phyloP scores from a whole-genome alignment of 2,797 vertebrate species.

The Zalophus californianus region DNA sequence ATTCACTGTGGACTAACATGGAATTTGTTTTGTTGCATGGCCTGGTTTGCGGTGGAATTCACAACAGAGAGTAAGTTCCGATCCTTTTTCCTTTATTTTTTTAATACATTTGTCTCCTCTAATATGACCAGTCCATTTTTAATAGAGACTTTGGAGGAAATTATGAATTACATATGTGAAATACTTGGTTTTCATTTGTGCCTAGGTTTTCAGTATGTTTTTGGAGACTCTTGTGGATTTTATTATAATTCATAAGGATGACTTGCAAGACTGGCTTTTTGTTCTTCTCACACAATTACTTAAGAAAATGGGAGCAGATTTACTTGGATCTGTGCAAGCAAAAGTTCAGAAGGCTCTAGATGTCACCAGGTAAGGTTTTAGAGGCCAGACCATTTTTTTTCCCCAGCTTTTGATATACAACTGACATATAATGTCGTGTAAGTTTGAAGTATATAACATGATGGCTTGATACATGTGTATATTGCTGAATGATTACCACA shows the following conservation, averaged over 20 bases:
- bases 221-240: conserved; percentile 99
- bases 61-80: conserved; percentile 98
- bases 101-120: conserved; percentile 41
- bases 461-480: not conserved
- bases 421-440: not conserved
- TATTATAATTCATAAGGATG: conserved; percentile 95
- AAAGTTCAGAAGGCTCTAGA: conserved; percentile 98
- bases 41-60: conserved; percentile 96
- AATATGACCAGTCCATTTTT: not conserved
- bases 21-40: conserved; percentile 96
- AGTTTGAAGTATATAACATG: not conserved
- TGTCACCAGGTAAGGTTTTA: conserved; percentile 92
- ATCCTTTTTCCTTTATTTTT: conserved; percentile 81
- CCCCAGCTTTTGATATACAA: not conserved
- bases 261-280: conserved; percentile 98
- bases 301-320: conserved; percentile 98
- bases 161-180: not conserved
- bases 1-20: conserved; percentile 89
- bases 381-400: not conserved
- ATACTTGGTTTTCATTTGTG: conserved; percentile 48
- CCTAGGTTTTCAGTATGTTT: conserved; percentile 99
- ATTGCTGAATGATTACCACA: not conserved
- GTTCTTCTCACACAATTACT: conserved; percentile 97
- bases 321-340: conserved; percentile 97
- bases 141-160: not conserved